phyloP scores from a whole-genome alignment of 2,797 vertebrate genomes.

The Acropternis orthonyx region DNA sequence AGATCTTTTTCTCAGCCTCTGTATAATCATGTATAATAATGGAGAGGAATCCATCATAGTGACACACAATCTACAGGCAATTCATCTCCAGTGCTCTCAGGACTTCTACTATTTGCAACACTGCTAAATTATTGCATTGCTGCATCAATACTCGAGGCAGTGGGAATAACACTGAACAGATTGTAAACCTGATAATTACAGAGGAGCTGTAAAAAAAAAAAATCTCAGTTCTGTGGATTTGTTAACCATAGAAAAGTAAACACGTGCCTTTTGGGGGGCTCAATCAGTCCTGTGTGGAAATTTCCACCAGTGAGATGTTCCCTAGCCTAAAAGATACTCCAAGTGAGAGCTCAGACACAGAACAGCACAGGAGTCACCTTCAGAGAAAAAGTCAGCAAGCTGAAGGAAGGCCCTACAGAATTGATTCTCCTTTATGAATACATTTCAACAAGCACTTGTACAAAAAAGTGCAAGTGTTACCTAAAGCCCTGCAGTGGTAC shows the following conservation, averaged over 20 bases:
- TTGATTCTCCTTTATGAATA: neutral
- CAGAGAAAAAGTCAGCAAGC: neutral
- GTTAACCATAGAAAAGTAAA: neutral
- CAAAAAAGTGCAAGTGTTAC: neutral
- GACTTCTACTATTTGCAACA: neutral
- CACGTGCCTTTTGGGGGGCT: neutral
- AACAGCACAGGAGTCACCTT: neutral
- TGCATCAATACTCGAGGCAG: neutral
- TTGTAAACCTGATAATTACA: neutral
- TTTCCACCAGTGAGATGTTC: neutral
- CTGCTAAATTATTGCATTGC: neutral
- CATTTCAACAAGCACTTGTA: neutral
- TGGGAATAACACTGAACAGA: neutral
- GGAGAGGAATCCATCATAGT: neutral
- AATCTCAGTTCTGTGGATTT: neutral
- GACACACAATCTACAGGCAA: constrained; percentile 12
- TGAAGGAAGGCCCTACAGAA: neutral
- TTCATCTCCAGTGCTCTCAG: neutral
- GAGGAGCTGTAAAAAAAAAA: neutral
- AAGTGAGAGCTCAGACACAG: neutral
- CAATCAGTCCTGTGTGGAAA: neutral
- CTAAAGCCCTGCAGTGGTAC: neutral
- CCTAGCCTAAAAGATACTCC: neutral
- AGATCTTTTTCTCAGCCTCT: constrained; percentile 6
- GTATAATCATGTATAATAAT: neutral